Base-by-base conservation (phyloP, 1,140 invertebrate genomes). In the Lutraria rhynchaena region DNA sequence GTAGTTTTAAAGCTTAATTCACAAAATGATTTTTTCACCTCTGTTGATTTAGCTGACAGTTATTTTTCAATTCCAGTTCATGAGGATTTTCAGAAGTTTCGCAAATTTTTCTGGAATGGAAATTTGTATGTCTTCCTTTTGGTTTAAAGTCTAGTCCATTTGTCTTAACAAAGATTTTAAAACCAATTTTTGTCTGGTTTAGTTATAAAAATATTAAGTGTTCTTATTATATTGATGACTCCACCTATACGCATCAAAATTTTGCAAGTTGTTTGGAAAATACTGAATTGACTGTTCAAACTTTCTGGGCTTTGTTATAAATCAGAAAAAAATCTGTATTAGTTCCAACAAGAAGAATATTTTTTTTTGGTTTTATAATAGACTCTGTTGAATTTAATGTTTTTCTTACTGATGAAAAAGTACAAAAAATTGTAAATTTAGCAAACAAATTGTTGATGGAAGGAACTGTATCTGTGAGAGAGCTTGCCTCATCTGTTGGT, bases 301-400 rank as follows among this genome's bases (percentile, higher is more conserved):
- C 31, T n/a, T 33, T 85, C 9, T 75, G 46, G 60, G 76, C 5
- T 84, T 81, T 76, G 7, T 35, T 5, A 44, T 81, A 0, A 84
- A 84, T 63, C 2, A 27, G 3, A 51, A 69, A 24, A 84, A 81
- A 53, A n/a, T 84, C 76, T 60, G 60, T 70, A 44, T 31, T 84
- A 15, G 22, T 55, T 27, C 83, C 78, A 19, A 49, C 9, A 46
- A 63, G 70, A 19, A 58, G 35, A 33, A 65, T 82, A 31, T 19
- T 61, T 5, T 82, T 73, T 78, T 83, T 83, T 67, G 73, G 84
- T 44, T 60, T 81, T 77, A 27, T 83, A 15, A 58, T 78, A 44
- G 77, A 85, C 37, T 73, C 81, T 29, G 76, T 82, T 24, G 35
- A 70, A n/a, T n/a, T n/a, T n/a, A n/a, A n/a, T n/a, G n/a, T n/a